Base-by-base conservation (phyloP, 1,140 invertebrate species). In the Maconellicoccus hirsutus region DNA sequence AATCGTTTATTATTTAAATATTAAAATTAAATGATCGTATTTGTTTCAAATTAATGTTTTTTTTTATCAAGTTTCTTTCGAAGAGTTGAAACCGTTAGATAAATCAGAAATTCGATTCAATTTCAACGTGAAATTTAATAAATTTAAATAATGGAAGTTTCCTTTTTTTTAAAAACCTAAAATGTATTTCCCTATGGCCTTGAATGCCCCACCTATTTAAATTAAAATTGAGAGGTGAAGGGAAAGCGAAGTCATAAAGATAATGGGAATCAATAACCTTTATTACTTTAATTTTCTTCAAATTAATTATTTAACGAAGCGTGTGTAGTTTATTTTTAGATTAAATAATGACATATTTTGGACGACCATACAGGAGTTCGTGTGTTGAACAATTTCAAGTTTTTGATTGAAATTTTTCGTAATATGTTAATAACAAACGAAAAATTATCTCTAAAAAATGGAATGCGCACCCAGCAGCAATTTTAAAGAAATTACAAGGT, bases 401-500 rank as follows among this genome's bases (percentile, higher is more conserved):
- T 52, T n/a, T n/a, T 6, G n/a, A 52, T 52, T 52, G 6, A 16
- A 52, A 52, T 2, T 52, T 52, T 52, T 52, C 12, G 42, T 4
- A 52, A 52, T 52, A 16, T 52, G 42, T 52, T 14, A 52, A 19
- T 4, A 6, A 6, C 12, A 33, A 52, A 52, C n/a, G 42, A 16
- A 19, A 52, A 52, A 52, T 8, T 8, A 3, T 52, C 42, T 12
- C 4, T 3, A 52, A 52, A 52, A 16, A 25, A 66, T 66, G 61
- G 61, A 66, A 66, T 23, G 61, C 22, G 25, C 61, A 10, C 61
- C 61, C 3, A 66, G 61, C 16, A 66, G 61, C 61, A 66, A 66
- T 66, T 66, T 26, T 66, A 66, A 26, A 16, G 61, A 66, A 66
- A 26, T 10, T 66, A 66, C 61, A 12, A 66, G 61, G 61, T 66